These are phyloP conservation scores for Parnassius orleans DNA, from an alignment of 2,888 invertebrate species.

Conservation along the genomic window DNA sequence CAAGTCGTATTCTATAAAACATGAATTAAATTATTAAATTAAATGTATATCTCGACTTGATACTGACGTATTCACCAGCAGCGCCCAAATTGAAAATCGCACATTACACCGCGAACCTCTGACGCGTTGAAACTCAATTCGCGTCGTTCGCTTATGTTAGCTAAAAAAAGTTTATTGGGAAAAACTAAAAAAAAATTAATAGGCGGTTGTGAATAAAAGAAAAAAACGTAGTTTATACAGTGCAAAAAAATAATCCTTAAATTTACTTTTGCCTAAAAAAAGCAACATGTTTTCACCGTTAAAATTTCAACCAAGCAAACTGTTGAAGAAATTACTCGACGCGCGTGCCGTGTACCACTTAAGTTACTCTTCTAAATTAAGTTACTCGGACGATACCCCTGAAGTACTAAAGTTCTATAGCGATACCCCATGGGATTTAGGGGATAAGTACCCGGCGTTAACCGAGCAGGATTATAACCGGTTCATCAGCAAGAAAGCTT, in stretches of 20 bases:
- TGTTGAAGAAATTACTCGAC: slow-evolving; percentile 42
- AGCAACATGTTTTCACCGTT: slow-evolving; percentile 38
- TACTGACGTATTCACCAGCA: background rate
- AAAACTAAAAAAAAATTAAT: too few relatives aligned
- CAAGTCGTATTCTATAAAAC: too few relatives aligned
- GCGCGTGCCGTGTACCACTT: slow-evolving; percentile 36
- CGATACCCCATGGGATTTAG: slow-evolving; percentile 39
- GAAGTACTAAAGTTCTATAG: slow-evolving; percentile 62
- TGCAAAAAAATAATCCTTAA: background rate
- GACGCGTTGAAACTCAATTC: background rate
- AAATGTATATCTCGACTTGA: background rate
- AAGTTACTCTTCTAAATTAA: slow-evolving; percentile 30
- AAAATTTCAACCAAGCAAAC: slow-evolving; percentile 40
- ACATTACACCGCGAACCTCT: background rate
- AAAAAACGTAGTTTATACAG: background rate
- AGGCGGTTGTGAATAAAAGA: background rate
- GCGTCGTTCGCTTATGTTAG: too few relatives aligned
- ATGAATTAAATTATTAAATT: too few relatives aligned
- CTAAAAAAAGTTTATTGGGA: too few relatives aligned
- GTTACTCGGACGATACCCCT: slow-evolving; percentile 42
- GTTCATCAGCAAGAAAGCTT: slow-evolving; percentile 57
- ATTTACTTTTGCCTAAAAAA: background rate
- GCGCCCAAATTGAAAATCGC: background rate
- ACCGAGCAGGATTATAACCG: slow-evolving; percentile 57
- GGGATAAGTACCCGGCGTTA: slow-evolving; percentile 46